Evolutionary conservation across 1,140 invertebrate genomes (phyloP).

Genomic region (Holotrichia oblita): DNA sequence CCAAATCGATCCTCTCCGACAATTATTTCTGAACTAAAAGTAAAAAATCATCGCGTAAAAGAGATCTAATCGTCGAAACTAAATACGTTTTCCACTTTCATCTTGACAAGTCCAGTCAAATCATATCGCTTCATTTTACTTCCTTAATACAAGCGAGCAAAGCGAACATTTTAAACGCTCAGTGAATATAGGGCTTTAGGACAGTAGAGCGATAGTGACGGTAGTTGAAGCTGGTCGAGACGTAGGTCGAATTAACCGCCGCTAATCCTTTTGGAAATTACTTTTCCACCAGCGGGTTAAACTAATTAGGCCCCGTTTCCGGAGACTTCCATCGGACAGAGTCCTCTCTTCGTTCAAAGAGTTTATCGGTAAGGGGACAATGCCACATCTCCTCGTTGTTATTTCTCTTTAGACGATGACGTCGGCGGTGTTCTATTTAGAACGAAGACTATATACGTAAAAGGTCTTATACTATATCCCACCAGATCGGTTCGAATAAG

Average conservation of each 20-base stretch:
- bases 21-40: no score
- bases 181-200: background rate
- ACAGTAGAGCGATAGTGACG: background rate
- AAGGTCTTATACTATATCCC: no score
- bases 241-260: background rate
- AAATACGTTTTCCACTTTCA: no score
- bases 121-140: no score
- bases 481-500: no score
- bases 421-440: background rate
- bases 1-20: no score
- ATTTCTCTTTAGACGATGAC: background rate
- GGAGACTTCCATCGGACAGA: background rate
- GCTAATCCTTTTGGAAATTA: conserved; percentile 20
- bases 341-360: background rate
- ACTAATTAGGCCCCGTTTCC: conserved; percentile 1
- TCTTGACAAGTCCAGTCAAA: no score
- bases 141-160: no score
- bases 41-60: no score
- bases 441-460: background rate
- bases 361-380: background rate
- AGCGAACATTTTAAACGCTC: no score
- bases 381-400: background rate
- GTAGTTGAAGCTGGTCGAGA: background rate
- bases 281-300: conserved; percentile 15
- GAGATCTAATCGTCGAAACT: no score